Base-by-base conservation (phyloP, 2,113 vertebrate genomes). In the Pomatostomus ruficeps region DNA sequence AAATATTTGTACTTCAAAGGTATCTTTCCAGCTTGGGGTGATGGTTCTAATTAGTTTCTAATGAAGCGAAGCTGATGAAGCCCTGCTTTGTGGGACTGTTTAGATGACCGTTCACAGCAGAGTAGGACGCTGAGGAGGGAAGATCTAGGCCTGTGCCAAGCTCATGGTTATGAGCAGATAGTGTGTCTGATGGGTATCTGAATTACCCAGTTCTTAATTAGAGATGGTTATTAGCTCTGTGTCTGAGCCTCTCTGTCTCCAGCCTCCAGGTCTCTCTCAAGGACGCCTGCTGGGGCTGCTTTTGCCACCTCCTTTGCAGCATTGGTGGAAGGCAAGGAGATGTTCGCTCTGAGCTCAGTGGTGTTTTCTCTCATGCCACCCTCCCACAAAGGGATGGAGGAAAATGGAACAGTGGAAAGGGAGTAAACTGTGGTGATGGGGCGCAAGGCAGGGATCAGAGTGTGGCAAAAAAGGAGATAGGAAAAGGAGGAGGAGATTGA, bases 1-100 rank as follows among this genome's bases (percentile, higher is more conserved):
- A 93, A 94, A 85, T 80, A 80, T 74, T 95, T 85, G 55, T 85
- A 90, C 85, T 96, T 96, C 82, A 96, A 91, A 96, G 79, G 59
- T 77, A 74, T 86, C 72, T 67, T 93, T 94, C 74, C 78, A 91
- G 88, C 91, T 94, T 43, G 52, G 59, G 91, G 55, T 79, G 67
- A 63, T 7, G 10, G 75, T 77, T 94, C 78, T 93, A 83, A 94
- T 93, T 90, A 94, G 63, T 57, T 94, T 77, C 85, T 93, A 93
- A 90, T 71, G 82, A 94, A 90, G 65, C 0, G 0, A 62, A 71
- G 68, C 78, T 88, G 72, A 76, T 71, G 63, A 90, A 79, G 43
- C 55, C 36, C 45, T 68, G 82, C 45, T 89, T 61, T 48, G 40
- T 84, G 79, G 28, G 29, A 17, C 54, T 87, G 14, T 40, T 90